A percentile compares a stretch with the other conserved stretches of the same genome.
These are phyloP conservation scores for Ceyx margarethae DNA, from an alignment of 2,113 vertebrate genomes.

Conservation along the genomic window DNA sequence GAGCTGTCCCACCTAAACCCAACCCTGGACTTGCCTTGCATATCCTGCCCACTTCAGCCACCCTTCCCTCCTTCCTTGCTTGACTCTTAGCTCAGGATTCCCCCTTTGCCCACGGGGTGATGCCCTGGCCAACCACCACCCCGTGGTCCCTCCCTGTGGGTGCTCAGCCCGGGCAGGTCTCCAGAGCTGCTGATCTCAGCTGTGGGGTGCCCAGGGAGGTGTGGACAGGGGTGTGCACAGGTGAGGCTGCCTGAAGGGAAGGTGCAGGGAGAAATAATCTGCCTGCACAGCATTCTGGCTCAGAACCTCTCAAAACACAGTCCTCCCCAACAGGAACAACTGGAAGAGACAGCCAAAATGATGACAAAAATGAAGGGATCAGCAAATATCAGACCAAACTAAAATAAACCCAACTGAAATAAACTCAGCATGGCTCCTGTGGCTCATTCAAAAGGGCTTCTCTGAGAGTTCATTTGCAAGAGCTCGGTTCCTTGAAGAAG, in stretches of 20 bases:
- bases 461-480: neutral
- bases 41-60: neutral
- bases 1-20: neutral
- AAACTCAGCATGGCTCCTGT: constrained; percentile 41
- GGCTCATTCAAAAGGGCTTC: constrained; percentile 17
- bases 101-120: neutral
- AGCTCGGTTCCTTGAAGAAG: neutral
- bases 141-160: neutral
- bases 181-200: no score
- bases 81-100: neutral
- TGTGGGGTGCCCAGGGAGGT: neutral
- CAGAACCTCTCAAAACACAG: constrained; percentile 7
- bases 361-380: constrained; percentile 41
- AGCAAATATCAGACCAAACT: constrained; percentile 28
- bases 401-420: constrained; percentile 35
- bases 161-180: no score
- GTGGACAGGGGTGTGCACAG: neutral
- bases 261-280: neutral
- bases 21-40: neutral
- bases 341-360: neutral
- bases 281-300: constrained; percentile 1
- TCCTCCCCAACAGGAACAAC: neutral
- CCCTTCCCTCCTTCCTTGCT: neutral
- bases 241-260: constrained; percentile 12
- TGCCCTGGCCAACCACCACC: neutral